Evolutionary conservation across 37 sponge, comb jelly and placozoan species (phyloP).

Genomic region (Diacarnus erythraeanus): DNA sequence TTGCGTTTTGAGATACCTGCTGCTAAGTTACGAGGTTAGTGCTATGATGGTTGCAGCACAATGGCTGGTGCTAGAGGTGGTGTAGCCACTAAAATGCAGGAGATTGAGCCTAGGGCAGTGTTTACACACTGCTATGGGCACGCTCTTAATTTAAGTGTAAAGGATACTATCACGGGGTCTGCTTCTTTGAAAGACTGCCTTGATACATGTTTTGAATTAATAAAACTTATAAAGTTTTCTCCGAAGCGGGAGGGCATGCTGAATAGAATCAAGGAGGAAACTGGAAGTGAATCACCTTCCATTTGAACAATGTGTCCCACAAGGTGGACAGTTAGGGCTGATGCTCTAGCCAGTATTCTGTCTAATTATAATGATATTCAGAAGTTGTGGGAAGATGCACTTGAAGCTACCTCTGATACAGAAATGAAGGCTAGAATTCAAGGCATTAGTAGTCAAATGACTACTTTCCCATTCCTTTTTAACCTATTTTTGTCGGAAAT

Average conservation of each 20-base stretch:
- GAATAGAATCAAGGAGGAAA: conserved; percentile 51
- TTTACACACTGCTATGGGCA: too few relatives aligned
- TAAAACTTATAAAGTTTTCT: conserved; percentile 69
- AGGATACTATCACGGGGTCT: conserved; percentile 65
- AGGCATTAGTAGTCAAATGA: conserved; percentile 62
- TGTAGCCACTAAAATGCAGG: conserved; percentile 55
- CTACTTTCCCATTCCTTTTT: conserved; percentile 57
- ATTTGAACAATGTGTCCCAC: conserved; percentile 53
- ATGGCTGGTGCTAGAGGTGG: too few relatives aligned
- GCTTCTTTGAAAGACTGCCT: conserved; percentile 51
- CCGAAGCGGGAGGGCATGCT: too few relatives aligned
- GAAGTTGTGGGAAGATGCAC: conserved; percentile 51
- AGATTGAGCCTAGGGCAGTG: conserved; percentile 64
- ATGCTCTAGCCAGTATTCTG: conserved; percentile 60
- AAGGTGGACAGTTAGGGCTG: too few relatives aligned
- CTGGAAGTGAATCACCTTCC: conserved; percentile 47
- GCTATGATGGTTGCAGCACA: too few relatives aligned
- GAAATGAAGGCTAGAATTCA: too few relatives aligned
- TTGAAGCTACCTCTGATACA: conserved; percentile 34
- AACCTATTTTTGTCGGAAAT: conserved; percentile 47
- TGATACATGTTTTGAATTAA: conserved; percentile 55
- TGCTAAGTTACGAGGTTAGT: conserved; percentile 62
- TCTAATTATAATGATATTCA: conserved; percentile 50
- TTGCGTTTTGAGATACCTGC: conserved; percentile 52
- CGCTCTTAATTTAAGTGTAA: too few relatives aligned